Evolutionary conservation across 1,140 invertebrate species (phyloP), one percentile per base, ranked within the genome.

Genomic region (Pararge aegeria): DNA sequence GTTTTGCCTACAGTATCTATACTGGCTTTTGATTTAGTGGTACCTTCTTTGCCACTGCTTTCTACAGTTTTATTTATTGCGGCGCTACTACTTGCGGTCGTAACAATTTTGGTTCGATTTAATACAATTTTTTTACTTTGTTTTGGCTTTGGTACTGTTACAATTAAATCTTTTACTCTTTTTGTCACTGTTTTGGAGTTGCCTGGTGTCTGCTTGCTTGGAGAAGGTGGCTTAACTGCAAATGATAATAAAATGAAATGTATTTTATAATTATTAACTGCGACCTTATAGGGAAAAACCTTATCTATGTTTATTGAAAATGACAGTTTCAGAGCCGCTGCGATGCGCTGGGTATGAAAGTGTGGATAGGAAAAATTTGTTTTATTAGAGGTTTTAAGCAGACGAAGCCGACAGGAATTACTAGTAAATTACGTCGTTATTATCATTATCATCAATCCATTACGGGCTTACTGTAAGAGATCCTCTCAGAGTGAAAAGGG

Each of bases 51-150:
- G 38, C 15, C 18, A 42, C 15, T 16, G 4, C 12, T 37, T 12
- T 42, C 38, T 18, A 16, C 18, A 16, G 38, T 5, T 18, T 19
- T 76, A 3, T 7, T 12, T 12, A 34, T 12, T 38, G 62, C n/a
- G 19, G 37, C 42, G 34, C 16, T 49, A 48, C 15, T 63, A 6
- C 6, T 44, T 52, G 54, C 52, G 19, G 48, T 4, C 29, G 51
- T 29, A 4, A 54, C 53, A 10, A 57, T 21, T 66, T 81, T 88
- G n/a, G 69, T 82, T 50, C 88, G 64, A n/a, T 88, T 90, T 1
- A 90, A 64, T 78, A 83, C 88, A n/a, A 90, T 90, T 67, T n/a
- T n/a, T n/a, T 86, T 89, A 0, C 78, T 72, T 7, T 70, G 60
- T 21, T 75, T 82, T 5, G 67, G 19, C 29, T 80, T 69, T 13